These are phyloP conservation scores for Odontamblyopus lacepedii DNA, from an alignment of 2,797 vertebrate genomes.

Conservation along the genomic window DNA sequence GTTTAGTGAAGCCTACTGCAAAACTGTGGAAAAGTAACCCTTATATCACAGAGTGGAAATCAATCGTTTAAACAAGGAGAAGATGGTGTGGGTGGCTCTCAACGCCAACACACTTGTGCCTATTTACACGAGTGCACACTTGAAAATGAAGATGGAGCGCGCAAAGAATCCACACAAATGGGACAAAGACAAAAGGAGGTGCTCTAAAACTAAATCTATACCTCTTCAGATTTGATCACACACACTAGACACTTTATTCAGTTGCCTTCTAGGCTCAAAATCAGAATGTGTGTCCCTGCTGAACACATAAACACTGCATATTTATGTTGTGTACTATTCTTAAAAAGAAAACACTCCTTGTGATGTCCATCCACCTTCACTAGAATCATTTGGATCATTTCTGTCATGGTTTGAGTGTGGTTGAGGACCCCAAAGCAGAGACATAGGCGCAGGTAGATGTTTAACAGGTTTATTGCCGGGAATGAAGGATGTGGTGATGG, in stretches of 20 bases:
- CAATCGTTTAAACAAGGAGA: slow-evolving; percentile 10
- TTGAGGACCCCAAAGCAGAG: too few relatives aligned
- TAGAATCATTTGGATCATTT: too few relatives aligned
- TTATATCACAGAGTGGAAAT: slow-evolving; percentile 31
- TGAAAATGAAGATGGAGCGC: slow-evolving; percentile 32
- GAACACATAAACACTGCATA: too few relatives aligned
- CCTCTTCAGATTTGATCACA: slow-evolving; percentile 37
- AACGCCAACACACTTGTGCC: slow-evolving; percentile 18
- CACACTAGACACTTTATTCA: slow-evolving; percentile 36
- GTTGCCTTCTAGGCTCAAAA: slow-evolving; percentile 55
- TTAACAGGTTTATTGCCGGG: too few relatives aligned
- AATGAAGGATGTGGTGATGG: too few relatives aligned
- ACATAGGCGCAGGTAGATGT: too few relatives aligned
- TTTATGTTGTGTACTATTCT: too few relatives aligned
- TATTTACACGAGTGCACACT: slow-evolving; percentile 8
- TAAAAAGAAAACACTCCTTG: too few relatives aligned
- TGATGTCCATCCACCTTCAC: too few relatives aligned
- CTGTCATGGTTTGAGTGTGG: too few relatives aligned
- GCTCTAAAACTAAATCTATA: slow-evolving; percentile 23
- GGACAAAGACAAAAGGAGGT: slow-evolving; percentile 19
- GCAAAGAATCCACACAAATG: slow-evolving; percentile 10
- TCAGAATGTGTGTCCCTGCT: slow-evolving; percentile 8
- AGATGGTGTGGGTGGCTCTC: slow-evolving; percentile 21
- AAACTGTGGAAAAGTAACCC: slow-evolving; percentile 19
- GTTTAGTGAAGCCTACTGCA: slow-evolving; percentile 32